phyloP scores from a whole-genome alignment of 2,113 vertebrate genomes.

The Epinephelus cyanopodus region DNA sequence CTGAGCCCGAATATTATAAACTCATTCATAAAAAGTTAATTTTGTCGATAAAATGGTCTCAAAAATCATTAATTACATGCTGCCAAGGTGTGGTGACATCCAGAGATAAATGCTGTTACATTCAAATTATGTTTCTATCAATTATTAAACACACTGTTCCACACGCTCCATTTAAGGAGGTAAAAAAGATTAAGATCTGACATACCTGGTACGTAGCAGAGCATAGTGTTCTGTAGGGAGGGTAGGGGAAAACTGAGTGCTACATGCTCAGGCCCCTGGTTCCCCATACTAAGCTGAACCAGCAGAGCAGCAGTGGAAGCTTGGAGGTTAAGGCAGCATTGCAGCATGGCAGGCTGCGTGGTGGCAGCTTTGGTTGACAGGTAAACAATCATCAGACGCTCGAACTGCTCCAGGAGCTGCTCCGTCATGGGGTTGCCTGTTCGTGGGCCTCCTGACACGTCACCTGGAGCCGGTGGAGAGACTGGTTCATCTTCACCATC shows the following conservation, averaged over 20 bases:
- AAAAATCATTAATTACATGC: not conserved
- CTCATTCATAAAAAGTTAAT: not conserved
- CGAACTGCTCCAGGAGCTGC: slow-evolving; percentile 95
- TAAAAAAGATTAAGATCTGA: not conserved
- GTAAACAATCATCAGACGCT: slow-evolving; percentile 97
- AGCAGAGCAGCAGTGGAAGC: slow-evolving; percentile 93
- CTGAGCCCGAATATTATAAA: slow-evolving; percentile 6
- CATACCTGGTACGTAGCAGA: slow-evolving; percentile 95
- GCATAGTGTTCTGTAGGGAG: slow-evolving; percentile 82
- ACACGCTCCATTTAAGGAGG: slow-evolving; percentile 19
- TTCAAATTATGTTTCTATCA: not conserved
- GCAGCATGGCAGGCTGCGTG: slow-evolving; percentile 94
- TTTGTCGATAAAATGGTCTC: not conserved
- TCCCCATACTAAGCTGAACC: slow-evolving; percentile 92
- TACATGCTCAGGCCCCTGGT: slow-evolving; percentile 87
- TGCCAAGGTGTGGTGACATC: not conserved
- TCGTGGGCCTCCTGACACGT: slow-evolving; percentile 96
- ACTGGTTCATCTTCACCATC: slow-evolving; percentile 99
- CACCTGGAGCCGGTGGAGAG: slow-evolving; percentile 95
- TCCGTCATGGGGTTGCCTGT: slow-evolving; percentile 90
- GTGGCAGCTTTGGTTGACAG: slow-evolving; percentile 95
- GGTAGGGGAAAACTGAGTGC: slow-evolving; percentile 92
- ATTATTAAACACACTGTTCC: not conserved
- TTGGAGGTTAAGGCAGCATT: slow-evolving; percentile 96
- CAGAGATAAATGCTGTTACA: not conserved